phyloP scores from a whole-genome alignment of 2,797 vertebrate genomes.

The Brachymystax lenok region DNA sequence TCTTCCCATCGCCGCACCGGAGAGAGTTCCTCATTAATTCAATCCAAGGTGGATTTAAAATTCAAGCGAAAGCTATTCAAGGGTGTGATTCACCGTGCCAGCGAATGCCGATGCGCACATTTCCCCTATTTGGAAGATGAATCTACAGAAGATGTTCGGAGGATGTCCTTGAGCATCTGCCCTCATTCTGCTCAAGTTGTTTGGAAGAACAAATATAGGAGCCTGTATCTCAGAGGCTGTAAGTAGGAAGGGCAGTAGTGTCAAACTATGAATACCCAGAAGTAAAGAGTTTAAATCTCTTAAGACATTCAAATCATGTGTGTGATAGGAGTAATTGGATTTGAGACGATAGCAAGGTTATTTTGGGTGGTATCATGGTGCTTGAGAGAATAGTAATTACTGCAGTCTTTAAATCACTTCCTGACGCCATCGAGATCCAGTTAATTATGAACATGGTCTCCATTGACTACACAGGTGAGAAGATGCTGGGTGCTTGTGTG shows the following conservation, averaged over 20 bases:
- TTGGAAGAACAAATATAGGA: slow-evolving; percentile 14
- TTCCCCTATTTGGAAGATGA: slow-evolving; percentile 9
- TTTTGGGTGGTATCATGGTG: slow-evolving; percentile 56
- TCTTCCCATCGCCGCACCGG: slow-evolving; percentile 48
- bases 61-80: slow-evolving; percentile 25
- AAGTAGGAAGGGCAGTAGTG: slow-evolving; percentile 12
- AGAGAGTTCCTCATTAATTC: slow-evolving; percentile 62
- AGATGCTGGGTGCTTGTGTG: slow-evolving; percentile 7
- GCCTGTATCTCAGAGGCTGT: slow-evolving; percentile 28
- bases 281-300: slow-evolving; percentile 26
- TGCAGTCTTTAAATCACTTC: slow-evolving; percentile 52
- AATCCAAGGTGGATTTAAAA: slow-evolving; percentile 48
- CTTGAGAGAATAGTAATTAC: slow-evolving; percentile 63
- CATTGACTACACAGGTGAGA: slow-evolving; percentile 55
- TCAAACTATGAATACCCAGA: slow-evolving; percentile 10
- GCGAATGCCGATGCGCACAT: slow-evolving; percentile 9
- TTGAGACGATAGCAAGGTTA: slow-evolving; percentile 45
- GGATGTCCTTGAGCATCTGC: slow-evolving; percentile 43
- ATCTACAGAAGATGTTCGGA: slow-evolving; percentile 32
- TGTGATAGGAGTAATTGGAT: slow-evolving; percentile 51
- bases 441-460: slow-evolving; percentile 59
- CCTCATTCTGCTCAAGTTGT: slow-evolving; percentile 30
- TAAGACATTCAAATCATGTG: slow-evolving; percentile 41
- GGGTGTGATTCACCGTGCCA: background rate
- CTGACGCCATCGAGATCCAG: slow-evolving; percentile 49